These are phyloP conservation scores for Tokudaia tokunoshimensis DNA, from an alignment of 2,797 vertebrate species.

Conservation along the genomic window DNA sequence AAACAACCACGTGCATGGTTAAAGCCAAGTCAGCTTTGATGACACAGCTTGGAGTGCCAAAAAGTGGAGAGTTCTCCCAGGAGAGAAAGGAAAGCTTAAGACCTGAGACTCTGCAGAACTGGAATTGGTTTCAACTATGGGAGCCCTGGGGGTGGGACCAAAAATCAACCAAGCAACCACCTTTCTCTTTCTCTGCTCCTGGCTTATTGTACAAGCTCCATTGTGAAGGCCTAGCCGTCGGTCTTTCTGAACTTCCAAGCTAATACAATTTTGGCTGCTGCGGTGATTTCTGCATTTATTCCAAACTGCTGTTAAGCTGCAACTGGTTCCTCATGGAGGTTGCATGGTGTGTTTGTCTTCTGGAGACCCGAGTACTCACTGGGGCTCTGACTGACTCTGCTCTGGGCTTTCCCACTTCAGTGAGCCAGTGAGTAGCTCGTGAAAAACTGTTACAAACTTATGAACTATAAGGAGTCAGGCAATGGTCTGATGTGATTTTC, in stretches of 20 bases:
- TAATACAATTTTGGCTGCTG: not conserved
- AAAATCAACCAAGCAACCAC: not conserved
- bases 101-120: not conserved
- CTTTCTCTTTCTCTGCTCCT: not conserved
- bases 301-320: not conserved
- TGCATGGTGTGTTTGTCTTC: not conserved
- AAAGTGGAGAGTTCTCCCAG: not conserved
- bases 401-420: not conserved
- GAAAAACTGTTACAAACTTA: not conserved
- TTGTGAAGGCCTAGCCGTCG: not conserved
- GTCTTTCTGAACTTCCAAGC: not conserved
- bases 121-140: not conserved
- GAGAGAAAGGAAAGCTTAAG: not conserved
- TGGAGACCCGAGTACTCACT: too few species aligned
- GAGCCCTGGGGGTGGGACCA: not conserved
- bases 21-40: not conserved
- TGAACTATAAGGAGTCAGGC: not conserved
- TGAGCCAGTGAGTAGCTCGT: not conserved
- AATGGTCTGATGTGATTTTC: not conserved
- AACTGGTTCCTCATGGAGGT: not conserved
- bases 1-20: not conserved
- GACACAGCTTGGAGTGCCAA: not conserved
- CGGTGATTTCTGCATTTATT: not conserved
- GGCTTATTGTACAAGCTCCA: not conserved
- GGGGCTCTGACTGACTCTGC: not conserved